These are phyloP conservation scores for Rattus norvegicus DNA, from an alignment of 2,113 vertebrate genomes.

Conservation along the genomic window DNA sequence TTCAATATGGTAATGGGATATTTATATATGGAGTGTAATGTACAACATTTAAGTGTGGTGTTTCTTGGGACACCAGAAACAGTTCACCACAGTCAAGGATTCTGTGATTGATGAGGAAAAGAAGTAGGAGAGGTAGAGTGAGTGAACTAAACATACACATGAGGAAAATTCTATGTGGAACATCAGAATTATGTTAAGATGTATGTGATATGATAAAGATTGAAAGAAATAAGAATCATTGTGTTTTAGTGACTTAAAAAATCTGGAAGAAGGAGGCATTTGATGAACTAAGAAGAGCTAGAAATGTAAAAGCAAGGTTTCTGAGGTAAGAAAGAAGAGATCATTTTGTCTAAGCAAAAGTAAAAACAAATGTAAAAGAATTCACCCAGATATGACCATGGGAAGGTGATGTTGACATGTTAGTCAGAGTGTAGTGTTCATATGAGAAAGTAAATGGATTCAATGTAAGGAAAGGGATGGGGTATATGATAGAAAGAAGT, in stretches of 20 bases:
- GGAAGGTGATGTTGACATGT: background rate
- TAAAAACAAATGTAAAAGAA: background rate
- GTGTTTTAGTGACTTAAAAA: background rate
- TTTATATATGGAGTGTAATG: background rate
- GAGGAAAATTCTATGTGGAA: background rate
- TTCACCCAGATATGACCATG: background rate
- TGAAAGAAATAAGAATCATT: background rate
- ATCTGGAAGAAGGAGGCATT: background rate
- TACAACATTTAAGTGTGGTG: background rate
- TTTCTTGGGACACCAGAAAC: background rate
- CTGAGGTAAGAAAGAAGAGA: background rate
- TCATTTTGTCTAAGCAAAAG: conserved; percentile 19
- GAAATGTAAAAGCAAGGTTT: background rate
- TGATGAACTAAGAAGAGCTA: background rate
- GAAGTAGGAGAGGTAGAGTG: background rate
- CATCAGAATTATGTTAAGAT: background rate
- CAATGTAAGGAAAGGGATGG: background rate
- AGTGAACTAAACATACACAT: background rate
- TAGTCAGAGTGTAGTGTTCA: background rate
- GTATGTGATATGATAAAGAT: conserved; percentile 9
- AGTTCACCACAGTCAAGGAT: background rate
- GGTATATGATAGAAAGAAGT: background rate
- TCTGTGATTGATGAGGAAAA: background rate
- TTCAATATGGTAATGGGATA: background rate
- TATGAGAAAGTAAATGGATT: background rate